Base-by-base conservation (phyloP, 2,113 vertebrate genomes). In the Poecilia latipinna region DNA sequence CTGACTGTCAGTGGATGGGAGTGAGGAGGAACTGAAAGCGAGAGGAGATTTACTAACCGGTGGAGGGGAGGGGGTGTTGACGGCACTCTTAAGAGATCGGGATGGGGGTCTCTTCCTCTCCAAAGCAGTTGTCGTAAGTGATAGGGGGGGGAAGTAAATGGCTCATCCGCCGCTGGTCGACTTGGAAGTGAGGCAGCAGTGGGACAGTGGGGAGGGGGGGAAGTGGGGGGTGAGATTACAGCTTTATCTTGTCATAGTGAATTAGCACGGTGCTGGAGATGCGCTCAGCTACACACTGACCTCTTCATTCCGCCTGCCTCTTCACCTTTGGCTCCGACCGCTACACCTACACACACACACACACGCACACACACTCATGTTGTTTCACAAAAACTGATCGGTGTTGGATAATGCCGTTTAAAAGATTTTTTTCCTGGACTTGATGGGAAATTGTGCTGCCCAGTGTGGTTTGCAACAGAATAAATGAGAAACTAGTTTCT, bases 231-330 rank as follows among this genome's bases (percentile, higher is more conserved):
- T 62, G 91, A 93, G 96, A 97, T 98, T 96, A 97, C 96, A 94
- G 96, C 95, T 97, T 97, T 98, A 98, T 97, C 96, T 96, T 97
- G 97, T 98, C 97, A 95, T 94, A 93, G 94, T 96, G 95, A 97
- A 98, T 98, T 96, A 97, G 95, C 95, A 93, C 93, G 93, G 93
- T 92, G 88, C 93, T 85, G 70, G 66, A 77, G 86, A 88, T 61
- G 77, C 90, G 83, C 94, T 95, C 95, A 93, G 95, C 94, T 92
- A 95, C 94, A 88, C 90, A 86, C 93, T 96, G 96, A 97, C 96
- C 96, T 97, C 96, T 97, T 96, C 96, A 96, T 97, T 95, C 73
- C 51, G 63, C 81, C 78, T 94, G 93, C 91, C 94, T 93, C 94
- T 94, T 95, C 91, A 70, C 51, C 22, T n/a, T n/a, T 57, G 24